Base-by-base conservation (phyloP, 2,797 vertebrate genomes). In the Acrossocheilus wenchowensis region DNA sequence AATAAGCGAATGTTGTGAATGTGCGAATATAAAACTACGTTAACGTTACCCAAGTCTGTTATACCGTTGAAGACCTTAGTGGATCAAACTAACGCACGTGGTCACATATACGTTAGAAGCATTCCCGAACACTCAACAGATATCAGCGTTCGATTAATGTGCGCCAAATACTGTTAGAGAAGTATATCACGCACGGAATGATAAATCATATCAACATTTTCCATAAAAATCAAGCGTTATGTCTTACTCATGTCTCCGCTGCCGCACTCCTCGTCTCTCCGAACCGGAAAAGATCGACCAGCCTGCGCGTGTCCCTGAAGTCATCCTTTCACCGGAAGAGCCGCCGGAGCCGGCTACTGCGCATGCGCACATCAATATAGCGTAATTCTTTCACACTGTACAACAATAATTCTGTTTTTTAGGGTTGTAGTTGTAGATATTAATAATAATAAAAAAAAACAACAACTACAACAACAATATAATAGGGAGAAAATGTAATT, bases 231-330 rank as follows among this genome's bases (percentile, higher is more conserved):
- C 0, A 21, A 15, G 1, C 50, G n/a, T 57, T 39, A 30, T 75
- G 84, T 86, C 62, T 9, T 1, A 95, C 95, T 95, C 93, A 94
- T 89, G 90, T 92, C 88, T 93, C 91, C 19, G 93, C 90, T 87
- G 90, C 83, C 88, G 85, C 89, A 88, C 62, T 88, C 92, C 92
- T 91, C 93, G 91, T 92, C 93, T 89, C 92, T 89, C 93, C 89
- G 87, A 93, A 93, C 94, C 92, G 93, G 94, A 94, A 96, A 95
- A 95, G 95, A 94, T 92, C 94, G 93, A 93, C 77, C 5, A 1
- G 60, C 69, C 10, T 89, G 93, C 89, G 90, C 52, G 19, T 21
- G 17, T 21, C 19, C 54, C 3, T 23, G 19, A 57, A 21, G 54
- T 57, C 54, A 21, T 23, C 21, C 3, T 23, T 57, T 57, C 1